Percentiles rank a stretch among this genome's conserved stretches.
Evolutionary conservation across 2,113 vertebrate species (phyloP).

Genomic region (Rhinopomastus cyanomelas): DNA sequence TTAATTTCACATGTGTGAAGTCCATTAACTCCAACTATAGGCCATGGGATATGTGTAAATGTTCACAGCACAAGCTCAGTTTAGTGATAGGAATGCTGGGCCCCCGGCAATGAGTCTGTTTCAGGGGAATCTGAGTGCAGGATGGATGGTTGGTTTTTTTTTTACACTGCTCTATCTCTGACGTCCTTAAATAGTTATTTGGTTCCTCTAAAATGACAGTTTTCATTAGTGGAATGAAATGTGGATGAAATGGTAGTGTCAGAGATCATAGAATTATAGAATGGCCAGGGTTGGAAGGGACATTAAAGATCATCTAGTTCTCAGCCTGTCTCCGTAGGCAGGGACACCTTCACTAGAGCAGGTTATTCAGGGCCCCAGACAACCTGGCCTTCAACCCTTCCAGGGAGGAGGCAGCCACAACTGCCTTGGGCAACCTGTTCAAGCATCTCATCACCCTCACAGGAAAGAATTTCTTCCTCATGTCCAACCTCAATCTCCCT

Average conservation of each 20-base stretch:
- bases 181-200: not conserved
- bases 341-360: no score
- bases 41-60: not conserved
- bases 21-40: not conserved
- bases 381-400: no score
- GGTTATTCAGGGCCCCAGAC: no score
- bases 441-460: no score
- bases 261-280: no score
- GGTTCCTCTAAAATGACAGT: not conserved
- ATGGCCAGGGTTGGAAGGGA: no score
- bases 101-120: not conserved
- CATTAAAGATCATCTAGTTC: no score
- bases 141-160: not conserved
- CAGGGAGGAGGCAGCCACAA: no score
- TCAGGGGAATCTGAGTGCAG: not conserved
- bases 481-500: no score
- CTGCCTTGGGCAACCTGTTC: no score
- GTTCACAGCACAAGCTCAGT: not conserved
- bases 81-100: not conserved
- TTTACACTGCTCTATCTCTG: not conserved
- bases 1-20: constrained; percentile 45
- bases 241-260: not conserved
- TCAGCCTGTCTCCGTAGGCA: no score
- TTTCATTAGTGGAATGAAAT: not conserved
- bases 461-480: no score